Percentiles rank a stretch among this genome's conserved stretches.
Evolutionary conservation across 2,888 invertebrate genomes (phyloP).

Genomic region (Vanessa cardui): DNA sequence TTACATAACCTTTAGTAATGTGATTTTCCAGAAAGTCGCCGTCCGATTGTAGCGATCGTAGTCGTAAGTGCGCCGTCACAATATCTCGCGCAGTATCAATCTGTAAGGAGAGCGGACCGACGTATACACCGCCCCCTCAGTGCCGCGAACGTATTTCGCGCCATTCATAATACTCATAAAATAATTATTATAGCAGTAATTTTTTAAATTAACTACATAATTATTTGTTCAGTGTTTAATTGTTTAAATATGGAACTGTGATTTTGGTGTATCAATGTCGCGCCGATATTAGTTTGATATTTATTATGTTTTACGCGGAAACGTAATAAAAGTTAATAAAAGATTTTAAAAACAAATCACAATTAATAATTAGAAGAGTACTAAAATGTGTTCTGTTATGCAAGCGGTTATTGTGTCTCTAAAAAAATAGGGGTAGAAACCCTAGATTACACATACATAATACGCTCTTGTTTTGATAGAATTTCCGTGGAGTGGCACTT

Average conservation of each 20-base stretch:
- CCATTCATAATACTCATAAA: background rate
- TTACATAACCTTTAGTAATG: background rate
- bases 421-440: conserved; percentile 17
- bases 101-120: conserved; percentile 60
- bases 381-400: background rate
- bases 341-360: no score
- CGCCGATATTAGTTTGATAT: background rate
- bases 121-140: conserved; percentile 51
- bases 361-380: no score
- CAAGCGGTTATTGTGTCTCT: conserved; percentile 30
- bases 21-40: conserved; percentile 1
- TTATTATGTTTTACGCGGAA: background rate
- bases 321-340: background rate
- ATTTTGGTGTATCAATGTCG: background rate
- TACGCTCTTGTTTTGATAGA: conserved; percentile 3
- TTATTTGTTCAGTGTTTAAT: background rate
- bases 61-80: background rate
- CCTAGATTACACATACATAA: conserved; percentile 41
- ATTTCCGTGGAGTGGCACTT: conserved; percentile 3
- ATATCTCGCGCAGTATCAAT: conserved; percentile 53
- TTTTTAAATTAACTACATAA: background rate
- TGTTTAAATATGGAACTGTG: background rate
- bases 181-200: background rate
- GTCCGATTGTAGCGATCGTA: background rate
- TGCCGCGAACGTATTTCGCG: conserved; percentile 47